Evolutionary conservation across 2,888 invertebrate genomes (phyloP), one percentile per base, ranked within the genome.

Genomic region (Invenusta paracnida): DNA sequence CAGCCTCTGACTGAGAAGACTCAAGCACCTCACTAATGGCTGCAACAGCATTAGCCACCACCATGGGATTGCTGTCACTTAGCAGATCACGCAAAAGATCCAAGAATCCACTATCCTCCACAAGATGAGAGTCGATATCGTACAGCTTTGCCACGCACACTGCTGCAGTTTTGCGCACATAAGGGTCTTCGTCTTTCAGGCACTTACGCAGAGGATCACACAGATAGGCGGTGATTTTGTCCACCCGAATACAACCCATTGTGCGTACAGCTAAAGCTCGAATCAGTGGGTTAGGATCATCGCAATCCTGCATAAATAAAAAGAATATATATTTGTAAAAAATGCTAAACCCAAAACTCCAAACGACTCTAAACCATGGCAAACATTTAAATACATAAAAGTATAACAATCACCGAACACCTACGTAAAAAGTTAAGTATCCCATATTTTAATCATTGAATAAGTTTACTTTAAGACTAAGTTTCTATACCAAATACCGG

Each of bases 41-140:
- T 0, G 99, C 99, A 0, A 99, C 98, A 0, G 98, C 98, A 92
- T 99, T 99, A 0, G 99, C 99, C 0, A 99, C 99, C 48, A 98
- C 99, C 99, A 99, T 99, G 0, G 99, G 99, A 92, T 99, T 99
- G 0, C 98, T 98, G 92, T 99, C 99, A 82, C 98, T 98, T 67
- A 99, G 93, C 84, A 99, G 93, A 92, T 99, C 99, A 91, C 97
- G 96, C 29, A 99, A 92, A 90, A 98, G 96, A 91, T 99, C 98
- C 88, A 99, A 93, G 92, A 99, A 99, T 30, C 98, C 98, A 93
- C 99, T 95, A 89, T 95, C 95, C 90, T 94, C 94, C 25, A 94
- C 94, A 85, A 94, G 90, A 88, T 93, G 92, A 66, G 94, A 93
- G 90, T 94, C 95, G 90, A 99, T 99, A 91, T 99, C 99, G 91